A percentile compares a stretch with the other conserved stretches of the same genome.
Evolutionary conservation across 2,888 invertebrate genomes (phyloP).

Genomic region (Escarpia spicata): DNA sequence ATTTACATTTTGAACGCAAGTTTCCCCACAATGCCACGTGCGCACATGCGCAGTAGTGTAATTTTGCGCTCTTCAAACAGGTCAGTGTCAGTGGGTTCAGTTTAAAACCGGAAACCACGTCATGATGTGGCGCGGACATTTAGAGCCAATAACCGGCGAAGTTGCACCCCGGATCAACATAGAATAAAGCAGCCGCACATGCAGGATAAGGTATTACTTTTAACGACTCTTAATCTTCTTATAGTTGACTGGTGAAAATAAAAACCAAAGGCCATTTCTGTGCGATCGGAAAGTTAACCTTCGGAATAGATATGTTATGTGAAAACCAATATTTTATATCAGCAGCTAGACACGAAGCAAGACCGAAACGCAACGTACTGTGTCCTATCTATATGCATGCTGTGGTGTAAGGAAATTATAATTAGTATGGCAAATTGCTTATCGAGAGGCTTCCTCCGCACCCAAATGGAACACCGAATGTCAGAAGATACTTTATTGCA

Average conservation of each 20-base stretch:
- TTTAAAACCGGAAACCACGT: too few relatives aligned
- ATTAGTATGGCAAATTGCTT: background rate
- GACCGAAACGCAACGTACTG: background rate
- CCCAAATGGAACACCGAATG: background rate
- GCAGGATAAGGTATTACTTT: too few relatives aligned
- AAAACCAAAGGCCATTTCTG: background rate
- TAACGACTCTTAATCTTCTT: too few relatives aligned
- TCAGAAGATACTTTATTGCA: background rate
- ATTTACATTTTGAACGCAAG: too few relatives aligned
- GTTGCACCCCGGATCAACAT: too few relatives aligned
- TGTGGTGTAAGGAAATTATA: background rate
- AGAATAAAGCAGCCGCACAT: too few relatives aligned
- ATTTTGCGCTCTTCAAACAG: too few relatives aligned
- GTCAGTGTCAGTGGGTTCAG: too few relatives aligned
- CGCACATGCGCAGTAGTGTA: too few relatives aligned
- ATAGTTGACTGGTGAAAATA: background rate
- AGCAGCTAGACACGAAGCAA: background rate
- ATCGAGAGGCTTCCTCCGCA: background rate
- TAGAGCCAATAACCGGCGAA: too few relatives aligned
- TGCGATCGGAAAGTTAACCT: background rate
- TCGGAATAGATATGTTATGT: background rate
- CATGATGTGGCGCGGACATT: too few relatives aligned
- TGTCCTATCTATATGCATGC: background rate
- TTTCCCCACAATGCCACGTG: too few relatives aligned
- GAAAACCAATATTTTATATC: background rate